Evolutionary conservation across 2,888 invertebrate genomes (phyloP).

Genomic region (Poecilus cupreus): DNA sequence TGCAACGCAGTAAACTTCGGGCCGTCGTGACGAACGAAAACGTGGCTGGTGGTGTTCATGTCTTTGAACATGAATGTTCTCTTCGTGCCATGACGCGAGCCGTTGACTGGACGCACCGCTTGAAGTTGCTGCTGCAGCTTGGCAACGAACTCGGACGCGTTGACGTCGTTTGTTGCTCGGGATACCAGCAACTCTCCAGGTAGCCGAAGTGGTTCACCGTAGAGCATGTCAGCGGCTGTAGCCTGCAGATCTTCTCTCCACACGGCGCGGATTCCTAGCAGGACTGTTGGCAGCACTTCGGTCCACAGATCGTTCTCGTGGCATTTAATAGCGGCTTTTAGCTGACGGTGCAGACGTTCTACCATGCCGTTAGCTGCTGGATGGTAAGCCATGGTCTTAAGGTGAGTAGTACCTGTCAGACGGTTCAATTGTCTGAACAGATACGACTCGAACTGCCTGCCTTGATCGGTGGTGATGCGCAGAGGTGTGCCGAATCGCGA

Average conservation of each 20-base stretch:
- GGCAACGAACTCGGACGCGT: not conserved
- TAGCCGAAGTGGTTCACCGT: constrained; percentile 64
- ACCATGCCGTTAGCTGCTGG: no score
- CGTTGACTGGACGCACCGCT: not conserved
- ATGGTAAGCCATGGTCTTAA: no score
- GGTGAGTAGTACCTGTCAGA: constrained; percentile 67
- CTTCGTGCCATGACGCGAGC: constrained; percentile 2
- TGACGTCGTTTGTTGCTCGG: not conserved
- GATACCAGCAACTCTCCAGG: constrained; percentile 63
- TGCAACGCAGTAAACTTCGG: not conserved
- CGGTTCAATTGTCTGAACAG: no score
- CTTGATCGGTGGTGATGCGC: no score
- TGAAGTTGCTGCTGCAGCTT: not conserved
- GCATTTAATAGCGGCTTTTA: constrained; percentile 69
- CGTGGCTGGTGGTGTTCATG: constrained; percentile 4
- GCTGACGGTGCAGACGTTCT: constrained; percentile 69
- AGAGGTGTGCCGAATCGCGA: no score
- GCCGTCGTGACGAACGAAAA: not conserved
- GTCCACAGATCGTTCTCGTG: no score
- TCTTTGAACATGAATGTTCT: constrained; percentile 41
- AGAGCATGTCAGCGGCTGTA: constrained; percentile 66
- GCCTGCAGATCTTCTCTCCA: constrained; percentile 65
- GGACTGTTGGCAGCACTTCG: no score
- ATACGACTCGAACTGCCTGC: no score
- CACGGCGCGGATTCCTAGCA: no score